Base-by-base conservation (phyloP, 2,113 vertebrate genomes). In the Menura novaehollandiae region DNA sequence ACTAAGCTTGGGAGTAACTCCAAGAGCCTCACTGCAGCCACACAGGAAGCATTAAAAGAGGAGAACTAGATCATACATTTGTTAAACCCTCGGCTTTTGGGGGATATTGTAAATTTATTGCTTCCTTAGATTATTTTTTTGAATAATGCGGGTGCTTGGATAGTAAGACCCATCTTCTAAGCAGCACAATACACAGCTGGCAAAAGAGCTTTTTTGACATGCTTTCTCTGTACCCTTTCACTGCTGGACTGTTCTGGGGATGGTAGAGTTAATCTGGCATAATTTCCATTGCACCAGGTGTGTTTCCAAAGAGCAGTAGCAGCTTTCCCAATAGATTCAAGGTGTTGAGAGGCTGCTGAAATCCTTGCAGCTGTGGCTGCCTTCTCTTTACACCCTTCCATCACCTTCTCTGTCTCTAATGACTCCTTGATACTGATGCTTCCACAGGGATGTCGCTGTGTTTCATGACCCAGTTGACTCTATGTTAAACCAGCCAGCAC, bases 111-210 rank as follows among this genome's bases (percentile, higher is more conserved):
- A 59, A 73, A 77, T 93, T 77, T 96, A 91, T 90, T 80, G 59
- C 41, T 93, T 93, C 80, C 68, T 64, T 84, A 32, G 33, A 73
- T 93, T 93, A 73, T 66, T 81, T 94, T 94, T 89, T 75, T 66
- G 4, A 83, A 49, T 78, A 77, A 66, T 84, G 52, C 1, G 17
- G 35, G 53, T 83, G 71, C 41, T 76, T 92, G 64, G 52, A 89
- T 84, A 79, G 30, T 78, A 66, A 84, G 59, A 71, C 47, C 7
- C 46, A 76, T 89, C 85, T 83, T 91, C 55, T 41, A 56, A 85
- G 71, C 46, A 73, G 49, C 28, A 27, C 28, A 87, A 46, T 1
- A 2, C 39, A 55, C n/a, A 89, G 33, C 41, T 68, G 62, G 60
- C 60, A 68, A 62, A 76, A 75, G 39, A 75, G 39, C 22, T 75